These are phyloP conservation scores for Ceratotherium simum DNA, from an alignment of 2,113 vertebrate genomes.

Conservation along the genomic window DNA sequence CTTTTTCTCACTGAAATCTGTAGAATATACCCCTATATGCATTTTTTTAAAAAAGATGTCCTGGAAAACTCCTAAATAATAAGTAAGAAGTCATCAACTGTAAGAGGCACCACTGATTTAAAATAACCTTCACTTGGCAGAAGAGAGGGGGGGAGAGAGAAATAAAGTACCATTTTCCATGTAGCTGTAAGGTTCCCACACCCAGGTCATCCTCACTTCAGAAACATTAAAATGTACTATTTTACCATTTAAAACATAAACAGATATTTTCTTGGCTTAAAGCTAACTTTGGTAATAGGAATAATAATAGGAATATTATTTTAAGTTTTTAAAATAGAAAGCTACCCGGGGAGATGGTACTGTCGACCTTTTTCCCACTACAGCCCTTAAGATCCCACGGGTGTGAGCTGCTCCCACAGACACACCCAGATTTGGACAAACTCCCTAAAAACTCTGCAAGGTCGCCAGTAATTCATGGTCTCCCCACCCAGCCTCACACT, in stretches of 20 bases:
- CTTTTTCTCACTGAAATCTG: constrained; percentile 11
- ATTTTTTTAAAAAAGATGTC: not conserved
- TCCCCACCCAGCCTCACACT: fast-evolving
- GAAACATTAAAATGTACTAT: not conserved
- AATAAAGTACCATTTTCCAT: not conserved
- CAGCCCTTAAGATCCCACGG: fast-evolving
- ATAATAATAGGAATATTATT: no score
- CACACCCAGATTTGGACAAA: not conserved
- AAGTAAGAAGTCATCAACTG: not conserved
- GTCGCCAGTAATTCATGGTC: fast-evolving
- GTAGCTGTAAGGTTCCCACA: not conserved
- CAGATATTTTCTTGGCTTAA: not conserved
- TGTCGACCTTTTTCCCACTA: not conserved
- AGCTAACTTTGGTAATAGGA: not conserved
- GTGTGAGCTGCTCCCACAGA: not conserved
- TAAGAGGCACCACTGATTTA: not conserved
- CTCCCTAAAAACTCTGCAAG: not conserved
- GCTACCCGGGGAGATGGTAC: not conserved
- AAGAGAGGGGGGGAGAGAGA: not conserved
- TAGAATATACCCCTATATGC: not conserved
- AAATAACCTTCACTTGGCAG: not conserved
- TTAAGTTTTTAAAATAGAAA: not conserved
- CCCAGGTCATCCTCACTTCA: not conserved
- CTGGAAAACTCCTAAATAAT: not conserved
- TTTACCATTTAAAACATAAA: not conserved